Conservation (phyloP, 1,140 invertebrate species). For the Drosophila oshimai region DNA sequence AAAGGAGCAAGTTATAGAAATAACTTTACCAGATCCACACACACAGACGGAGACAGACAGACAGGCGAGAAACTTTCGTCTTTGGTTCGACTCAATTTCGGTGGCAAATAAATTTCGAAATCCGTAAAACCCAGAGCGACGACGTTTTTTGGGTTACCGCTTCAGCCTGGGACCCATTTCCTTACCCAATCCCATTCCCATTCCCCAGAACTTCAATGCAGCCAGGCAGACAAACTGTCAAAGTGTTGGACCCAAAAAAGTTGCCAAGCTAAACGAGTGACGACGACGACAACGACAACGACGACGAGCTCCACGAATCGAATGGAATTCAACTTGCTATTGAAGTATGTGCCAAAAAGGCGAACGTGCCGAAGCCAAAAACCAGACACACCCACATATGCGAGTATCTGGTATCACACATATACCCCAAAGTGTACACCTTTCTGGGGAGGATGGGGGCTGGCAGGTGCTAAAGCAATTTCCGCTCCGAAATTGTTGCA, state of each 20-base stretch:
- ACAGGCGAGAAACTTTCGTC: conserved; percentile 59
- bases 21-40: conserved; percentile 48
- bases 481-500: conserved; percentile 80
- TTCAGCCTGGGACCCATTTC: not conserved
- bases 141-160: conserved; percentile 63
- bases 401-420: conserved; percentile 9
- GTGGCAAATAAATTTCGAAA: conserved; percentile 72
- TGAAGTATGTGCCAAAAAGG: conserved; percentile 80
- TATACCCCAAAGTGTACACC: conserved; percentile 12
- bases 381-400: conserved; percentile 25
- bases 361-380: conserved; percentile 49
- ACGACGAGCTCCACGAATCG: conserved; percentile 62
- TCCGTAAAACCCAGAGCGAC: conserved; percentile 69
- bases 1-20: conserved; percentile 73
- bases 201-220: conserved; percentile 14
- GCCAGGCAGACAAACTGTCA: conserved; percentile 73
- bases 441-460: conserved; percentile 1
- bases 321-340: conserved; percentile 78
- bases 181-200: not conserved
- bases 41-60: no score
- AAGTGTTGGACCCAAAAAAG: conserved; percentile 74
- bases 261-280: conserved; percentile 72
- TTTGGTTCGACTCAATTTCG: conserved; percentile 65
- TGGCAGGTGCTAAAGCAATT: conserved; percentile 79
- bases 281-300: no score